Conservation (phyloP, 2,113 vertebrate species). For the Gadus chalcogrammus region DNA sequence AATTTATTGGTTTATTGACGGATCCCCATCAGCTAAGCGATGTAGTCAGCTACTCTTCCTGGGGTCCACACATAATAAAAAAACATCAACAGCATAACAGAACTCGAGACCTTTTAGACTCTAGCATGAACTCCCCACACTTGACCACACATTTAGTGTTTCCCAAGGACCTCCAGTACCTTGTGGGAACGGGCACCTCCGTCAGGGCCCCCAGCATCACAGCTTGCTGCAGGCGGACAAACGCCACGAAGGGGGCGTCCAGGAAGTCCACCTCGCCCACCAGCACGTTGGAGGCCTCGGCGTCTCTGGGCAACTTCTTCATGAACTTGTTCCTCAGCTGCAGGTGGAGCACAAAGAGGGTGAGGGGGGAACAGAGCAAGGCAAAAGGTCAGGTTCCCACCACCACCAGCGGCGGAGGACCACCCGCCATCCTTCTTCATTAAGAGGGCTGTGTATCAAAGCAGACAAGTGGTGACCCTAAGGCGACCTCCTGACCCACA, state of each 20-base stretch:
- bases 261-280: constrained; percentile 97
- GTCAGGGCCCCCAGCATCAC: constrained; percentile 96
- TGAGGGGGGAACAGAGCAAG: background rate
- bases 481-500: background rate
- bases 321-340: constrained; percentile 99
- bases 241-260: constrained; percentile 91
- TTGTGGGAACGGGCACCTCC: constrained; percentile 94
- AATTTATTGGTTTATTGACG: too few relatives aligned
- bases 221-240: constrained; percentile 91
- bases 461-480: background rate
- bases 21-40: too few relatives aligned
- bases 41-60: too few relatives aligned
- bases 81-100: too few relatives aligned
- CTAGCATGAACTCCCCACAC: too few relatives aligned
- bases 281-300: constrained; percentile 95
- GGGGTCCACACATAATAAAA: too few relatives aligned
- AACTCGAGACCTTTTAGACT: too few relatives aligned
- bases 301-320: constrained; percentile 97
- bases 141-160: too few relatives aligned
- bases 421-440: background rate
- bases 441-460: background rate
- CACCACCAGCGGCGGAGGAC: background rate
- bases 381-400: background rate
- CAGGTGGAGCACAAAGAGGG: constrained; percentile 23
- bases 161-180: constrained; percentile 63